Evolutionary conservation across 2,888 invertebrate species (phyloP), one percentile per base, ranked within the genome.

Genomic region (Lasioglossum pauxillum): DNA sequence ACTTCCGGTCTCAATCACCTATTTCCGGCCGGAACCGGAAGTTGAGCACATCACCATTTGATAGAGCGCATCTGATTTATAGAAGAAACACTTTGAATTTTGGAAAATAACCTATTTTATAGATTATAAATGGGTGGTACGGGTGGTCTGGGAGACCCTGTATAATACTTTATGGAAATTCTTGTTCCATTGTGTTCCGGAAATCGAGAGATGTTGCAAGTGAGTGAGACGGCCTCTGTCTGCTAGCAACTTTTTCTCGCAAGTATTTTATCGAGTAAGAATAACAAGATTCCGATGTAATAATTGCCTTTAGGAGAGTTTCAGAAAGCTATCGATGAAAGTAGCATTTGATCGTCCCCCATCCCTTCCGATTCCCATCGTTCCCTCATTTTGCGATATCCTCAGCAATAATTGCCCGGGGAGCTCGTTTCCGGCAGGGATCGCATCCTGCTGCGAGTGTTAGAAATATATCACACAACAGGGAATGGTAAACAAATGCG

Each of bases 331-430:
- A 80, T 85, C 69, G 80, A 84, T 77, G 67, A 87, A 82, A 71
- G 78, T 60, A 78, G 72, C 75, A 74, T 73, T 64, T 76, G 35
- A 60, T 69, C 76, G 60, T 49, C 38, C 12, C 60, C 74, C 77
- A 57, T 82, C 81, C 53, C 64, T 89, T 88, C 81, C 83, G 79
- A 80, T 78, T 73, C 67, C 19, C 41, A 44, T 78, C 53, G 46
- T 35, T 80, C 7, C 78, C 77, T 79, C 60, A 46, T 79, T 44
- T 75, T 67, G 69, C 64, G 83, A 88, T 82, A 82, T 84, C 79
- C 77, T 76, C 53, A 19, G 77, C 82, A 82, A 85, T 88, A 90
- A 89, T 89, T 90, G 80, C 83, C 71, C 71, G 78, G 57, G 72
- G 53, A 83, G 64, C 75, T 82, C 78, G 75, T 88, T 86, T 75